Evolutionary conservation across 1,140 invertebrate genomes (phyloP).

Genomic region (Dreissena rostriformis): DNA sequence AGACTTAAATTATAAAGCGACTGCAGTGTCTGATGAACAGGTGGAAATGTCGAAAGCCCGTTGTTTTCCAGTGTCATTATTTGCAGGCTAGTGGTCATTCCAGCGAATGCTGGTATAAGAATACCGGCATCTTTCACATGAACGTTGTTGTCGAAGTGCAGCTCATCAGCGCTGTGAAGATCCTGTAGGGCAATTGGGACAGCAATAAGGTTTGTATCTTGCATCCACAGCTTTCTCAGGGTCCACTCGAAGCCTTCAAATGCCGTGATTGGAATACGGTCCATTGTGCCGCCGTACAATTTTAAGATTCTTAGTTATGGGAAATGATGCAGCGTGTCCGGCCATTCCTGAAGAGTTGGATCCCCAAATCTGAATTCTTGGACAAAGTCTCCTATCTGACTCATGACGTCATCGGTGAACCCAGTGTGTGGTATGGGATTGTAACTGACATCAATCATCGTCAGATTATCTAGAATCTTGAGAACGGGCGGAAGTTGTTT

Average conservation of each 20-base stretch:
- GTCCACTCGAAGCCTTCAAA: constrained; percentile 49
- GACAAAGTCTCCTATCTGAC: constrained; percentile 34
- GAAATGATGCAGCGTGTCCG: constrained; percentile 18
- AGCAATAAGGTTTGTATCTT: constrained; percentile 38
- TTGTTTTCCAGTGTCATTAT: constrained; percentile 46
- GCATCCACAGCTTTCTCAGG: constrained; percentile 19
- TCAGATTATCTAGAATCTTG: neutral
- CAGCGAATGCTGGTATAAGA: constrained; percentile 47
- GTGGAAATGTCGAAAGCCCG: constrained; percentile 35
- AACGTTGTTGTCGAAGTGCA: constrained; percentile 51
- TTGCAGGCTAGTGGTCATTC: constrained; percentile 4
- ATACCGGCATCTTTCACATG: constrained; percentile 42
- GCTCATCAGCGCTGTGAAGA: constrained; percentile 12
- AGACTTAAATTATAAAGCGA: constrained; percentile 41
- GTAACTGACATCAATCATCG: constrained; percentile 14
- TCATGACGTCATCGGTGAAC: constrained; percentile 38
- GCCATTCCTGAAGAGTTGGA: constrained; percentile 20
- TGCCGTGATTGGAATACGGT: constrained; percentile 23
- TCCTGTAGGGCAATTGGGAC: constrained; percentile 43
- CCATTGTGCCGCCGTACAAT: constrained; percentile 46
- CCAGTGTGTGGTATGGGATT: constrained; percentile 20
- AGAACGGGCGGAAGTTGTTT: constrained; percentile 3
- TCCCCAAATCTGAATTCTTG: constrained; percentile 37
- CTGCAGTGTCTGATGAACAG: constrained; percentile 19
- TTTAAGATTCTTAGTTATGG: constrained; percentile 9